These are phyloP conservation scores for Brachypodius melanocephalos DNA, from an alignment of 2,113 vertebrate genomes.

Conservation along the genomic window DNA sequence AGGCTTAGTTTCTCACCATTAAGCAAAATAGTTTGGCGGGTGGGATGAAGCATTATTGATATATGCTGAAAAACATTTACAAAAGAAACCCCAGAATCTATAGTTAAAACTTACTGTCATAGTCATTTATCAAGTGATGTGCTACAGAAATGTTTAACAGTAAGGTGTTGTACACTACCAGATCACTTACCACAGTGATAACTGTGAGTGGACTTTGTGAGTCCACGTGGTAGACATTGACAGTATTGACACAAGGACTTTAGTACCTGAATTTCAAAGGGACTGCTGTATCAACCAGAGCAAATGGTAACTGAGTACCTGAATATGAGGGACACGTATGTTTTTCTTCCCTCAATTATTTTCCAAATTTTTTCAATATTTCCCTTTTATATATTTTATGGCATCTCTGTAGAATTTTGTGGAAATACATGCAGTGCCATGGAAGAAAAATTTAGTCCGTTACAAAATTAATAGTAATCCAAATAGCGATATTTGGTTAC, in stretches of 20 bases:
- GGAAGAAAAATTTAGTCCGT: not conserved
- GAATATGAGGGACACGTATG: not conserved
- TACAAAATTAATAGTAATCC: not conserved
- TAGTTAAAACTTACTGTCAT: not conserved
- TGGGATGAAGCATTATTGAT: not conserved
- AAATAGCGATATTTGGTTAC: not conserved
- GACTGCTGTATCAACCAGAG: not conserved
- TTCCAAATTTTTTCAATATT: not conserved
- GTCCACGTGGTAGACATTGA: not conserved
- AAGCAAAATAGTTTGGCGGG: not conserved
- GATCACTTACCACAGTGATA: not conserved
- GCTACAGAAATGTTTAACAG: not conserved
- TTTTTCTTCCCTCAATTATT: not conserved
- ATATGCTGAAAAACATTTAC: not conserved
- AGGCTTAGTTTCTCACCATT: not conserved
- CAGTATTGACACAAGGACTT: not conserved
- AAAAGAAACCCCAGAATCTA: not conserved
- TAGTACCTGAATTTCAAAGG: not conserved
- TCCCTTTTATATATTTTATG: not conserved
- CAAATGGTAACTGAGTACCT: not conserved
- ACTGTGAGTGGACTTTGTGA: not conserved
- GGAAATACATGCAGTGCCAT: not conserved
- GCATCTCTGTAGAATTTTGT: not conserved
- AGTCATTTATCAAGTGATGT: not conserved
- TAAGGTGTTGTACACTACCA: not conserved